phyloP scores from a whole-genome alignment of 2,888 invertebrate species.

The Halictus quadricinctus region DNA sequence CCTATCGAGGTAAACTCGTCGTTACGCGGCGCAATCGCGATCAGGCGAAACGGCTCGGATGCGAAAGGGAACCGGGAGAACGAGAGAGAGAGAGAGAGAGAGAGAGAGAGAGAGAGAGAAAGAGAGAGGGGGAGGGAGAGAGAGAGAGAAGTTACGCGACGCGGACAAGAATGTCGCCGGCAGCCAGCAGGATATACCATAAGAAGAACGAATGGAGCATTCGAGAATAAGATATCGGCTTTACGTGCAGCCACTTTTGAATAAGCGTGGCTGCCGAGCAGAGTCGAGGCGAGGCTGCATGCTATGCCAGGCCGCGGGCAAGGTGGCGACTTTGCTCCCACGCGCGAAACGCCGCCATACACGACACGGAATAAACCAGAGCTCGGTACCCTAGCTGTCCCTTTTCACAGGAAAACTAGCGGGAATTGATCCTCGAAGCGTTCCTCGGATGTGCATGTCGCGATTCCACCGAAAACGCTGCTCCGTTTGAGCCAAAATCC shows the following conservation, averaged over 20 bases:
- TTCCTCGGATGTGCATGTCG: background rate
- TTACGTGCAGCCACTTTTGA: conserved; percentile 75
- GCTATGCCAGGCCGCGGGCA: conserved; percentile 58
- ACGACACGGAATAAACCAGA: conserved; percentile 44
- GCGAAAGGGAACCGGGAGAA: conserved; percentile 21
- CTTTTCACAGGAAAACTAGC: background rate
- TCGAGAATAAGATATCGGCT: conserved; percentile 81
- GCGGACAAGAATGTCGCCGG: conserved; percentile 79
- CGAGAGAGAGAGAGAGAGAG: background rate
- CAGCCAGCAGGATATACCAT: conserved; percentile 73
- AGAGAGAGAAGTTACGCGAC: conserved; percentile 76
- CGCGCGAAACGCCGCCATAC: conserved; percentile 55
- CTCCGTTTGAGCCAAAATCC: background rate
- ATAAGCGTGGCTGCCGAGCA: conserved; percentile 56
- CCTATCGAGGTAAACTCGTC: conserved; percentile 55
- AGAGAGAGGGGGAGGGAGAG: background rate
- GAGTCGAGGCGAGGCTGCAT: conserved; percentile 23
- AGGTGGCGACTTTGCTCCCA: conserved; percentile 67
- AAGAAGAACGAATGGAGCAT: conserved; percentile 81
- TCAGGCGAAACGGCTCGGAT: conserved; percentile 48
- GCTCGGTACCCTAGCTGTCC: background rate
- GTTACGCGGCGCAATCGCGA: conserved; percentile 58
- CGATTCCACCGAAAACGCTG: background rate
- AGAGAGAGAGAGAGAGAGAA: background rate
- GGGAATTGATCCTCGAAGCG: background rate